A percentile compares a stretch with the other conserved stretches of the same genome.
phyloP scores from a whole-genome alignment of 2,797 vertebrate species.

The Lepilemur ruficaudatus region DNA sequence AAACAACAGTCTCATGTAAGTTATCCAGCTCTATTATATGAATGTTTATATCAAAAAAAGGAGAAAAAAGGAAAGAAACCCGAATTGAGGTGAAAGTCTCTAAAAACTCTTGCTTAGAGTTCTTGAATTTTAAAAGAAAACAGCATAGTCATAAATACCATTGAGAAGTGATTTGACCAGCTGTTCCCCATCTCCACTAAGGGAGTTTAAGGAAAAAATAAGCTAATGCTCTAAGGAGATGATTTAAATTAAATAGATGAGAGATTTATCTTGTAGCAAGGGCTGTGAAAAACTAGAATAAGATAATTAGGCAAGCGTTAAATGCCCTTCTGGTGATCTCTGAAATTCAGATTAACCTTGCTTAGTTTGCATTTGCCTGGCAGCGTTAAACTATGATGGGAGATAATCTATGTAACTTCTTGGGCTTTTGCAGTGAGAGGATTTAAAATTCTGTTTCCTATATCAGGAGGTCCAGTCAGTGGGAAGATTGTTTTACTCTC shows the following conservation, averaged over 20 bases:
- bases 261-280: slow-evolving; percentile 28
- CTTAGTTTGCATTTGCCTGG: slow-evolving; percentile 24
- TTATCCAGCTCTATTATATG: not conserved
- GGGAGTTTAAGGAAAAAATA: slow-evolving; percentile 24
- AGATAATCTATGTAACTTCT: not conserved
- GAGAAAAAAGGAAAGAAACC: not conserved
- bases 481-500: not conserved
- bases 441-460: not conserved
- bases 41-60: not conserved
- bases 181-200: slow-evolving; percentile 11
- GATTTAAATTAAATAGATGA: slow-evolving; percentile 54
- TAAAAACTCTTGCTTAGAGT: not conserved
- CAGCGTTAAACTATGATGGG: not conserved
- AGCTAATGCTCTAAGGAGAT: not conserved
- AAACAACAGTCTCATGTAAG: not conserved
- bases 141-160: slow-evolving; percentile 17
- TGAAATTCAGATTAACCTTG: slow-evolving; percentile 1
- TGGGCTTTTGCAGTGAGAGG: not conserved
- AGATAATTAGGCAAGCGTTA: not conserved
- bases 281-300: slow-evolving; percentile 1
- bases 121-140: slow-evolving; percentile 50
- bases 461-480: not conserved
- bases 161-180: not conserved
- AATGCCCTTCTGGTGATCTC: not conserved
- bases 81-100: not conserved